These are phyloP conservation scores for Drosophila lacteicornis DNA, from an alignment of 1,140 invertebrate genomes.

Conservation along the genomic window DNA sequence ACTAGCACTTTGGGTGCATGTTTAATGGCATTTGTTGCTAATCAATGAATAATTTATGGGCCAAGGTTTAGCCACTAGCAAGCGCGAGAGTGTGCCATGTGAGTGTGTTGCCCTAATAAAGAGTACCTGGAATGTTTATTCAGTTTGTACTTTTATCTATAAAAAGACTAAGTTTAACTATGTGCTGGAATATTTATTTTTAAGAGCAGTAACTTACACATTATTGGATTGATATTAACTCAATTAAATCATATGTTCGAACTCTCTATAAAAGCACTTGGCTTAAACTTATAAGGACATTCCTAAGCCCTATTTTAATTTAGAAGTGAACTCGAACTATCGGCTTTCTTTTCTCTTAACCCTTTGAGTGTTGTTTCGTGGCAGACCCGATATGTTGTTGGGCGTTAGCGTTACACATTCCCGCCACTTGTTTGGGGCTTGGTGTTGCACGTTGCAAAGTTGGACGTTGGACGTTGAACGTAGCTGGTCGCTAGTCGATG, in stretches of 20 bases:
- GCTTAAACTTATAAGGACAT: too few species aligned
- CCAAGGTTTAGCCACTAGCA: conserved; percentile 69
- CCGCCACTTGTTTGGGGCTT: conserved; percentile 50
- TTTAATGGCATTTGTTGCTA: conserved; percentile 83
- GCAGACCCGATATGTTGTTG: conserved; percentile 23
- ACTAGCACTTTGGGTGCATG: conserved; percentile 74
- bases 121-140: background rate
- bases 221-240: too few species aligned
- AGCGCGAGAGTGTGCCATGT: conserved; percentile 13
- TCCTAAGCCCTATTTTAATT: background rate
- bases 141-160: background rate
- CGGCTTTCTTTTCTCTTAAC: background rate
- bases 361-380: conserved; percentile 21
- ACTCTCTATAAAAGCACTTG: too few species aligned
- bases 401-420: conserved; percentile 65
- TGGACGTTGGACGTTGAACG: conserved; percentile 22
- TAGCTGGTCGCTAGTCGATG: conserved; percentile 37
- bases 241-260: too few species aligned
- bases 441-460: conserved; percentile 21
- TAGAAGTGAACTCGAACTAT: conserved; percentile 14
- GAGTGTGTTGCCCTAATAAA: background rate
- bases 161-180: background rate
- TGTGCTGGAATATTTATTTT: background rate
- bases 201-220: too few species aligned
- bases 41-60: conserved; percentile 83